phyloP scores from a whole-genome alignment of 2,797 vertebrate species.

The Sebastiscus albofasciatus region DNA sequence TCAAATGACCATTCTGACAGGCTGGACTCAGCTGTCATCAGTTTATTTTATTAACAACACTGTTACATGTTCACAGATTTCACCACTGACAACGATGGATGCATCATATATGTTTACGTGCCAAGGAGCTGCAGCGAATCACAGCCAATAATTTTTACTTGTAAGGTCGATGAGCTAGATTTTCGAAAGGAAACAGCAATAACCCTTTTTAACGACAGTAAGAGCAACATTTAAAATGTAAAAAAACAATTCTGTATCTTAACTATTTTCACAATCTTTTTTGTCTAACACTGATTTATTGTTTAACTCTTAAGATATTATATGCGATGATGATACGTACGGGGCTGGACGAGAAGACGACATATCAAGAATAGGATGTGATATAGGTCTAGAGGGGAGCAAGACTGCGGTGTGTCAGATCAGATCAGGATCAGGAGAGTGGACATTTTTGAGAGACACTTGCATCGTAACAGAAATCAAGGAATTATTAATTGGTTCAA shows the following conservation, averaged over 20 bases:
- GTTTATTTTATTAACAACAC: neutral
- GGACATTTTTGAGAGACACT: constrained; percentile 32
- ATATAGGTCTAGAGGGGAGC: constrained; percentile 21
- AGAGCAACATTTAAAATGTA: neutral
- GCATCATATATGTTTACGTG: neutral
- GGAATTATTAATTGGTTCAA: constrained; percentile 38
- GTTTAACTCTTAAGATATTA: constrained; percentile 2
- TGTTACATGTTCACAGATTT: constrained; percentile 11
- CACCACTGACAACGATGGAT: neutral
- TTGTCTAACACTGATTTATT: neutral
- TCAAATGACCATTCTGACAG: neutral
- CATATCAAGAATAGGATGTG: neutral
- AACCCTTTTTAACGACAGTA: constrained; percentile 35
- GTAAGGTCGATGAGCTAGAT: constrained; percentile 2
- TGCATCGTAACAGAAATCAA: constrained; percentile 67
- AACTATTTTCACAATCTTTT: neutral
- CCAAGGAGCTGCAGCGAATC: neutral
- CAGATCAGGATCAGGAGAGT: neutral
- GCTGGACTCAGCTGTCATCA: neutral
- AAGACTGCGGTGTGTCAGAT: constrained; percentile 42
- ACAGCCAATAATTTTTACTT: neutral
- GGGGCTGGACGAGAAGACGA: constrained; percentile 50
- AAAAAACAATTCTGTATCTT: neutral
- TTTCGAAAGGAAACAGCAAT: constrained; percentile 25
- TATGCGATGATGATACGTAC: neutral